A percentile compares a stretch with the other conserved stretches of the same genome.
Conservation (phyloP, 2,888 invertebrate species). For the Ornithoptera alexandrae region DNA sequence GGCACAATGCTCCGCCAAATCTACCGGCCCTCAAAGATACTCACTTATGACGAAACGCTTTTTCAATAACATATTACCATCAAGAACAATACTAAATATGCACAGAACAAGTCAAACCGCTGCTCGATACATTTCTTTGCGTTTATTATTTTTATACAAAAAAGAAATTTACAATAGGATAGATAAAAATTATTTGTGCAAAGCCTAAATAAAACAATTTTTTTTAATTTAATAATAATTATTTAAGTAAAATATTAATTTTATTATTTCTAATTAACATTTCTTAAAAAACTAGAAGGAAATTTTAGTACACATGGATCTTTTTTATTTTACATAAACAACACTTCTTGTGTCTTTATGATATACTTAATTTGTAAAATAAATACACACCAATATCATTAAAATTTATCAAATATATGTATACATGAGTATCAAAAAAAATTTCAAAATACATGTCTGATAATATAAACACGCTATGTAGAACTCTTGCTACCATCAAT, state of each 20-base stretch:
- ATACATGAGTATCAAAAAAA: slow-evolving; percentile 17
- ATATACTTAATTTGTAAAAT: no score
- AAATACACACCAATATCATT: no score
- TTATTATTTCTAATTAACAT: no score
- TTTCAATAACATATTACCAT: slow-evolving; percentile 43
- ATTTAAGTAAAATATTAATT: not conserved
- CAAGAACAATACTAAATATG: slow-evolving; percentile 37
- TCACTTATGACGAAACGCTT: slow-evolving; percentile 64
- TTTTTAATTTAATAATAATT: not conserved
- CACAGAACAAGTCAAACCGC: not conserved
- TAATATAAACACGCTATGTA: slow-evolving; percentile 32
- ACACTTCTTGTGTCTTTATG: no score
- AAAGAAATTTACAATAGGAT: not conserved
- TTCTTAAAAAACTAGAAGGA: no score
- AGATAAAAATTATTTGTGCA: not conserved
- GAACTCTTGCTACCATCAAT: slow-evolving; percentile 51
- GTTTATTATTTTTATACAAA: no score
- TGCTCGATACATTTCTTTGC: not conserved
- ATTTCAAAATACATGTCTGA: slow-evolving; percentile 19
- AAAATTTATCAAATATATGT: slow-evolving; percentile 16
- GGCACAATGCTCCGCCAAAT: slow-evolving; percentile 69
- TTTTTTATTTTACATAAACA: no score
- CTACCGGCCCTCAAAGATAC: slow-evolving; percentile 68
- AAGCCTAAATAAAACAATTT: no score
- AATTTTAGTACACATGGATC: no score